A percentile compares a stretch with the other conserved stretches of the same genome.
Conservation (phyloP, 2,113 vertebrate genomes). For the Agapornis roseicollis region DNA sequence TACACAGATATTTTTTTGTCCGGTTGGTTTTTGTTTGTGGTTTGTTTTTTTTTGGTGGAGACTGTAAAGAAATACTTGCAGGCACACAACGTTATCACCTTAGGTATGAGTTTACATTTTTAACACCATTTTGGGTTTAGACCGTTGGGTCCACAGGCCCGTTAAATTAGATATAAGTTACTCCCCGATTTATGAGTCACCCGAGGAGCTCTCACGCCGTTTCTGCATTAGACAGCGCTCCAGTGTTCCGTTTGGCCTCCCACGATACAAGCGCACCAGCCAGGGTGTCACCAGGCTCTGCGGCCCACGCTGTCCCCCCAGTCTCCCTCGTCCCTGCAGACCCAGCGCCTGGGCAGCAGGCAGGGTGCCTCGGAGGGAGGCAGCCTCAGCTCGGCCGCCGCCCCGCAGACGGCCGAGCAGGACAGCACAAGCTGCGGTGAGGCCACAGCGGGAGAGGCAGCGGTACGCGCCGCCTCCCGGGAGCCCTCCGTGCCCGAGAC, state of each 20-base stretch:
- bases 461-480: fast-evolving
- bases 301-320: fast-evolving
- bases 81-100: background rate
- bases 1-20: background rate
- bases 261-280: background rate
- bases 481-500: background rate
- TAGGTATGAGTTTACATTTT: background rate
- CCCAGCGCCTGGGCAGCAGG: too few species aligned
- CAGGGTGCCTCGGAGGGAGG: background rate
- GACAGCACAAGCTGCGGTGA: background rate
- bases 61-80: background rate
- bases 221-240: fast-evolving
- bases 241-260: fast-evolving
- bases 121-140: background rate
- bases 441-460: background rate
- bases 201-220: fast-evolving
- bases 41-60: background rate
- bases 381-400: background rate
- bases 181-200: fast-evolving
- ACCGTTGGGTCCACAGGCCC: background rate
- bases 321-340: background rate
- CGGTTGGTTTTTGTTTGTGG: too few species aligned
- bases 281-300: background rate
- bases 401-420: too few species aligned
- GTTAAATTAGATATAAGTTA: background rate